These are phyloP conservation scores for Platorchestia sp. DNA, from an alignment of 1,140 invertebrate genomes.

Conservation along the genomic window DNA sequence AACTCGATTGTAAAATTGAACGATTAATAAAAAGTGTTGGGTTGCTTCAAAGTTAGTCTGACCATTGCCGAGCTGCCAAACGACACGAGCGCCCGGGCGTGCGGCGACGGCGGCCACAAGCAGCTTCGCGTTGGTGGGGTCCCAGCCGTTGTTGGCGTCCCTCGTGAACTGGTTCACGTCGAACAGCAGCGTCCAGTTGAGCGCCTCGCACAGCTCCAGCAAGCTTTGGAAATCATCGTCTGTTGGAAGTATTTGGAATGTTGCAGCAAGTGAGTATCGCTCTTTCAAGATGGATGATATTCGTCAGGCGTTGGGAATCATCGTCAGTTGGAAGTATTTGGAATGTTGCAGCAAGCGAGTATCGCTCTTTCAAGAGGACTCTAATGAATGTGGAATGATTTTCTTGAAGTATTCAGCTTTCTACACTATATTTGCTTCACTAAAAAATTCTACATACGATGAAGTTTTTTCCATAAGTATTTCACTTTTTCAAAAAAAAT, in stretches of 20 bases:
- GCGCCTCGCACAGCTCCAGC: constrained; percentile 3
- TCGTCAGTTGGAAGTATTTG: neutral
- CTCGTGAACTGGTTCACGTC: constrained; percentile 56
- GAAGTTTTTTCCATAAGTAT: too few relatives aligned
- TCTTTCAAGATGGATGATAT: too few relatives aligned
- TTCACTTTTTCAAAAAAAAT: too few relatives aligned
- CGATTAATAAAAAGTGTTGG: too few relatives aligned
- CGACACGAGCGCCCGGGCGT: neutral
- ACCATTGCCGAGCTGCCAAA: constrained; percentile 58
- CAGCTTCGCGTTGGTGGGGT: constrained; percentile 36
- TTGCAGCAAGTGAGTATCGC: neutral
- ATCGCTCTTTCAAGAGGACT: too few relatives aligned
- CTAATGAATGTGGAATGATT: too few relatives aligned
- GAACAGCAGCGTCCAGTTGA: constrained; percentile 53
- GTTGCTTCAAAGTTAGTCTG: neutral
- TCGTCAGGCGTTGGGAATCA: constrained; percentile 44
- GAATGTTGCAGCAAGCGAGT: neutral
- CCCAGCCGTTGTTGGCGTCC: constrained; percentile 12
- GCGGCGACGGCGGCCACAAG: neutral
- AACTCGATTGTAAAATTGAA: too few relatives aligned
- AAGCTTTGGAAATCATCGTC: constrained; percentile 36
- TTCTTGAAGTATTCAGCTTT: too few relatives aligned
- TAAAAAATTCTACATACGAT: too few relatives aligned
- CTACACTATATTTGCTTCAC: too few relatives aligned
- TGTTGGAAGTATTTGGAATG: neutral